A percentile compares a stretch with the other conserved stretches of the same genome.
phyloP scores from a whole-genome alignment of 1,140 invertebrate species.

The Saccostrea echinata region DNA sequence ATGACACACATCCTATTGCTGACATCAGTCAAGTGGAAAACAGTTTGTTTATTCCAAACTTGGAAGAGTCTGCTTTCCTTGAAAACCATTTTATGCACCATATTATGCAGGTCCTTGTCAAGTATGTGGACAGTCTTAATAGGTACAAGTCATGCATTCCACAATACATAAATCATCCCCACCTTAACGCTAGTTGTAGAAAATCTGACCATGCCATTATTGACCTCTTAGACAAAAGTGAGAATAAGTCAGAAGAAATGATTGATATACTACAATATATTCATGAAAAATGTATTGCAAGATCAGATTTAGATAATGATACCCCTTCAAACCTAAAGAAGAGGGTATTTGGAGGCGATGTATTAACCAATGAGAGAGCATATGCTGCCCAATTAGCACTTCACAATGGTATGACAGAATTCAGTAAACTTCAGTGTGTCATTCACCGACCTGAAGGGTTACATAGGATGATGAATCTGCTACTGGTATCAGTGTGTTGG shows the following conservation, averaged over 20 bases:
- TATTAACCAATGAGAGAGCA: slow-evolving; percentile 59
- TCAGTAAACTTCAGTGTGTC: slow-evolving; percentile 52
- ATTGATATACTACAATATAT: slow-evolving; percentile 57
- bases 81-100: not conserved
- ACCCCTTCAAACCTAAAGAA: slow-evolving; percentile 18
- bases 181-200: slow-evolving; percentile 19
- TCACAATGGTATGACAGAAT: slow-evolving; percentile 52
- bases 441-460: slow-evolving; percentile 60
- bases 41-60: no score
- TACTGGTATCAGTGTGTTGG: not conserved
- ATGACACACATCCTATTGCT: no score
- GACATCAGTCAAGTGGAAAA: no score
- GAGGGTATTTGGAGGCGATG: slow-evolving; percentile 60
- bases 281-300: slow-evolving; percentile 50
- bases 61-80: no score
- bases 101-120: not conserved
- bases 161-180: slow-evolving; percentile 8
- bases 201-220: slow-evolving; percentile 54
- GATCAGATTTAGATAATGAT: slow-evolving; percentile 22
- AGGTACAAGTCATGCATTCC: not conserved
- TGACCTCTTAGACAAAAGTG: slow-evolving; percentile 59
- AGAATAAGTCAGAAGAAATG: slow-evolving; percentile 59
- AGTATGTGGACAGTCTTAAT: not conserved
- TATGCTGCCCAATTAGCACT: slow-evolving; percentile 60
- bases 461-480: slow-evolving; percentile 60